Evolutionary conservation across 2,113 vertebrate genomes (phyloP).

Genomic region (Nyctereutes procyonoides): DNA sequence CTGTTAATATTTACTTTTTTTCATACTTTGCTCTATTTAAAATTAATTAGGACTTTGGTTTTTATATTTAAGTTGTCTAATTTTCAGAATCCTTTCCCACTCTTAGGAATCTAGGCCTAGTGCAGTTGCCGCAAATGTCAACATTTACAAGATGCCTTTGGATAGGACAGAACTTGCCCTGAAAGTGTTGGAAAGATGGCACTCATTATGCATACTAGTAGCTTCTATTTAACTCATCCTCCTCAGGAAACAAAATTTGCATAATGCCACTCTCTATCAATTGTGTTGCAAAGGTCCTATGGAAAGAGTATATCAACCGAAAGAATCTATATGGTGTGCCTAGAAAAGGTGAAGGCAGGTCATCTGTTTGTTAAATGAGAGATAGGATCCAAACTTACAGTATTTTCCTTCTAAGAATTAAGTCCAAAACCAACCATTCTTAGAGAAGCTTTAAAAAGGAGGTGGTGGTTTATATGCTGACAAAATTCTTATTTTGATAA

Average conservation of each 20-base stretch:
- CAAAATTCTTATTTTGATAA: not conserved
- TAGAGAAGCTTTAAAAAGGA: slow-evolving; percentile 23
- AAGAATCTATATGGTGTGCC: not conserved
- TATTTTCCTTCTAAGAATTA: slow-evolving; percentile 7
- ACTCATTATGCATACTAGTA: not conserved
- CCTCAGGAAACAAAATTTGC: not conserved
- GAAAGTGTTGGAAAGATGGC: not conserved
- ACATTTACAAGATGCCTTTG: not conserved
- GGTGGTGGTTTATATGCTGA: not conserved
- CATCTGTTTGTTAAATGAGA: not conserved
- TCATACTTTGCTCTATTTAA: slow-evolving; percentile 48
- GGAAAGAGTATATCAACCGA: not conserved
- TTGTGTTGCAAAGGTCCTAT: slow-evolving; percentile 1
- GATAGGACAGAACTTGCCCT: not conserved
- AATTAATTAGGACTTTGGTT: slow-evolving; percentile 1
- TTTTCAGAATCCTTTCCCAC: slow-evolving; percentile 40
- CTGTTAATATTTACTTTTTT: not conserved
- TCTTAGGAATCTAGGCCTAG: not conserved
- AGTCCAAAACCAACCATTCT: not conserved
- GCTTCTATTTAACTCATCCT: not conserved
- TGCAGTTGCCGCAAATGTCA: not conserved
- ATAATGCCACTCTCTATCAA: not conserved
- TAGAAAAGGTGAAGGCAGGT: not conserved
- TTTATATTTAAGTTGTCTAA: slow-evolving; percentile 58
- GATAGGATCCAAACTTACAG: not conserved